Evolutionary conservation across 2,113 vertebrate species (phyloP).

Genomic region (Corydoras sp.): DNA sequence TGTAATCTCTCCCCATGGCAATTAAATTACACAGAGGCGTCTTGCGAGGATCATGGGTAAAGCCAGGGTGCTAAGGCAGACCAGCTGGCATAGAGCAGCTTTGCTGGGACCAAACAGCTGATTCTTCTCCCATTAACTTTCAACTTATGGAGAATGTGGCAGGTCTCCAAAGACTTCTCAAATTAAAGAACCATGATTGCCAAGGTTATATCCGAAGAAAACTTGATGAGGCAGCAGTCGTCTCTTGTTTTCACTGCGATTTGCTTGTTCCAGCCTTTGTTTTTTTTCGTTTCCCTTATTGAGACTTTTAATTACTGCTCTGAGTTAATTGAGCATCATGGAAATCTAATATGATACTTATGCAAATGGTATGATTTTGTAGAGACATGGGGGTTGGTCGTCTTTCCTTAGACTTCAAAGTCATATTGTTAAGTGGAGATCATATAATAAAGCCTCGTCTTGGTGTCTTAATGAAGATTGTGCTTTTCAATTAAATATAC

Average conservation of each 20-base stretch:
- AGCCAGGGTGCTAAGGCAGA: constrained; percentile 38
- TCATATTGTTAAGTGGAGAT: too few relatives aligned
- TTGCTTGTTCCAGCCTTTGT: not conserved
- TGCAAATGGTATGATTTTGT: constrained; percentile 49
- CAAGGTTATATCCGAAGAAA: constrained; percentile 71
- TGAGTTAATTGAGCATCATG: constrained; percentile 64
- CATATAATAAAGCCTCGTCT: too few relatives aligned
- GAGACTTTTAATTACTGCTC: constrained; percentile 64
- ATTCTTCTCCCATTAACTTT: constrained; percentile 64
- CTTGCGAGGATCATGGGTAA: constrained; percentile 35
- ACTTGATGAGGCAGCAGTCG: constrained; percentile 66
- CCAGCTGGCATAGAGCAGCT: constrained; percentile 53
- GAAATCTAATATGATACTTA: constrained; percentile 62
- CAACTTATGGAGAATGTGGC: constrained; percentile 60
- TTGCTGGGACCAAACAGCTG: constrained; percentile 46
- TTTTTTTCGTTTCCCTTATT: constrained; percentile 37
- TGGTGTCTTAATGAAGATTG: too few relatives aligned
- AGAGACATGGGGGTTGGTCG: too few relatives aligned
- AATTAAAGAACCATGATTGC: constrained; percentile 50
- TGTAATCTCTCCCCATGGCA: constrained; percentile 48
- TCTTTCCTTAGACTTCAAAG: too few relatives aligned
- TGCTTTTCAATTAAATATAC: too few relatives aligned
- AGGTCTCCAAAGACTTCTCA: constrained; percentile 59
- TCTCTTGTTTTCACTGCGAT: constrained; percentile 37
- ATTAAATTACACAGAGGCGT: constrained; percentile 56